A percentile compares a stretch with the other conserved stretches of the same genome.
Conservation (phyloP, 2,797 vertebrate species). For the Mallotus villosus region DNA sequence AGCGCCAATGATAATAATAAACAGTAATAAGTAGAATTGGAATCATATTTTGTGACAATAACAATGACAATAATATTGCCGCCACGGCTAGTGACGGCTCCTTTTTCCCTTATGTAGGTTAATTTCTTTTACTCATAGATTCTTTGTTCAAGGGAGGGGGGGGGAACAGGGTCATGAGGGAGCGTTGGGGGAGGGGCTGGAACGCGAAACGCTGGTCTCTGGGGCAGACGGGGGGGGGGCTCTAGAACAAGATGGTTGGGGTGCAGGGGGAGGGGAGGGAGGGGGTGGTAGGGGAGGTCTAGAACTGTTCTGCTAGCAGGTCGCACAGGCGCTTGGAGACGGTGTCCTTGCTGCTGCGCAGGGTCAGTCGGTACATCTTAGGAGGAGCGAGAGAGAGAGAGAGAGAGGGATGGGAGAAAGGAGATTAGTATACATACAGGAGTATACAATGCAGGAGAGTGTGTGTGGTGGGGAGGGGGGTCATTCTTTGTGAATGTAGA, state of each 20-base stretch:
- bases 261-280: conserved; percentile 40
- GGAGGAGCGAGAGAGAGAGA: conserved; percentile 8
- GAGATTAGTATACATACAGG: background rate
- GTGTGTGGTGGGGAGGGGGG: too few species aligned
- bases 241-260: conserved; percentile 43
- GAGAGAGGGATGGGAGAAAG: background rate
- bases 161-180: conserved; percentile 14
- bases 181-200: conserved; percentile 23
- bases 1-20: conserved; percentile 69
- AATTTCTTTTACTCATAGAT: conserved; percentile 55
- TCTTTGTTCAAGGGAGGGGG: conserved; percentile 44
- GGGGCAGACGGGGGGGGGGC: conserved; percentile 13
- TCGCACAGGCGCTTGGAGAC: conserved; percentile 89
- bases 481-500: too few species aligned
- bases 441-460: background rate
- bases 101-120: conserved; percentile 77
- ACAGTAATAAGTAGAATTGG: conserved; percentile 67
- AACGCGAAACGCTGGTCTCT: conserved; percentile 53
- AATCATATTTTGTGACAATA: conserved; percentile 62
- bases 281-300: conserved; percentile 52
- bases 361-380: conserved; percentile 91
- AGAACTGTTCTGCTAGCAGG: conserved; percentile 90
- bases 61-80: conserved; percentile 63
- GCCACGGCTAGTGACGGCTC: conserved; percentile 56
- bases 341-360: conserved; percentile 90